phyloP scores from a whole-genome alignment of 2,888 invertebrate genomes.

The Cryptocephalus primarius region DNA sequence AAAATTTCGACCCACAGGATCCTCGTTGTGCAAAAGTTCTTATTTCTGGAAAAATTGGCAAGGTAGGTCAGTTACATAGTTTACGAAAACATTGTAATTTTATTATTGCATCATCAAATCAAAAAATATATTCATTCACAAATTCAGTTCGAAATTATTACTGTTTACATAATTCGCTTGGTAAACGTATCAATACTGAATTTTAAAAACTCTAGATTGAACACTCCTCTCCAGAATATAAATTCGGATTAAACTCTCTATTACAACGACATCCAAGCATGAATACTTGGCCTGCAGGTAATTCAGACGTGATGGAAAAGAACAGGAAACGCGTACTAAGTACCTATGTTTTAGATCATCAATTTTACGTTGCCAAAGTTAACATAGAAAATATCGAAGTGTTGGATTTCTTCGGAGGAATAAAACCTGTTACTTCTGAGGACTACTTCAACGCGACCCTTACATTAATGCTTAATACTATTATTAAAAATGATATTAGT shows the following conservation, averaged over 20 bases:
- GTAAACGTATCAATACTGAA: too few species aligned
- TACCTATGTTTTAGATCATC: constrained; percentile 48
- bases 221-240: constrained; percentile 18
- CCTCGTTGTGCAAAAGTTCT: constrained; percentile 66
- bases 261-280: constrained; percentile 62
- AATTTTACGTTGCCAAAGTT: constrained; percentile 69
- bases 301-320: constrained; percentile 1
- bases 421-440: constrained; percentile 50
- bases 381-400: constrained; percentile 62
- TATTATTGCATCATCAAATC: too few species aligned
- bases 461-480: constrained; percentile 11
- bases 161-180: too few species aligned
- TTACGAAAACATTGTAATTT: too few species aligned
- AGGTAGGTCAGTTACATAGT: constrained; percentile 34
- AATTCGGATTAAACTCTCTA: constrained; percentile 39
- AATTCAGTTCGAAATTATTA: too few species aligned
- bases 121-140: too few species aligned
- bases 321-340: neutral
- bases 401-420: constrained; percentile 74
- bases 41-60: constrained; percentile 53
- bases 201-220: constrained; percentile 13
- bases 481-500: constrained; percentile 1
- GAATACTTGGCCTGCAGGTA: constrained; percentile 54
- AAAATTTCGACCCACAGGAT: constrained; percentile 61
- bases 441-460: constrained; percentile 42